Conservation (phyloP, 2,797 vertebrate genomes). For the Thaleichthys pacificus region DNA sequence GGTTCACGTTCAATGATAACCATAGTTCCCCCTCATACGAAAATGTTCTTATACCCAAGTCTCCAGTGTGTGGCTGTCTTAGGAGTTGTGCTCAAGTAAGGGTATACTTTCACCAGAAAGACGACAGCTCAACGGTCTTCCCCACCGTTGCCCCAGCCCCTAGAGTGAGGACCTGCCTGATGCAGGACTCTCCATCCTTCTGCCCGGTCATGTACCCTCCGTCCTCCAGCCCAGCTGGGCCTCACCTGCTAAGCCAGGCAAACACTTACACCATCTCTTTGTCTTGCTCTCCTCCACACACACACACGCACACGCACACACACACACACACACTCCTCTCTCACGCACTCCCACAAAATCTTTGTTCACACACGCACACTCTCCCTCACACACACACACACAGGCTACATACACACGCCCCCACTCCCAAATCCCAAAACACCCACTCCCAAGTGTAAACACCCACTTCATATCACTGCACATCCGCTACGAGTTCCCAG, state of each 20-base stretch:
- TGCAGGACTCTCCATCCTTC: slow-evolving; percentile 30
- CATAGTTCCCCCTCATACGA: too few relatives aligned
- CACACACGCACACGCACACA: too few relatives aligned
- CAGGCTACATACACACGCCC: too few relatives aligned
- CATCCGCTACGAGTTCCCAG: neutral
- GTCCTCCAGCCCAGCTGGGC: slow-evolving; percentile 22
- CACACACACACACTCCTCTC: too few relatives aligned
- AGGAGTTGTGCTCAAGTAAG: neutral
- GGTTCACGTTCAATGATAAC: too few relatives aligned
- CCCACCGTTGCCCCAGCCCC: neutral
- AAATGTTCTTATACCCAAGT: neutral
- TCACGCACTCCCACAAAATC: too few relatives aligned
- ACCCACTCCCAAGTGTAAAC: neutral
- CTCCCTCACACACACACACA: too few relatives aligned
- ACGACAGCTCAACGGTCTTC: slow-evolving; percentile 19
- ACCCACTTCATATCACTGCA: neutral
- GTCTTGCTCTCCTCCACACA: too few relatives aligned
- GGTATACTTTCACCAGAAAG: neutral
- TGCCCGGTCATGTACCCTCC: slow-evolving; percentile 6
- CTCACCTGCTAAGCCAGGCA: slow-evolving; percentile 14
- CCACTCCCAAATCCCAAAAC: too few relatives aligned
- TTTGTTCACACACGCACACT: too few relatives aligned
- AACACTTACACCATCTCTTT: too few relatives aligned
- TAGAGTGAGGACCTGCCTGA: slow-evolving; percentile 26
- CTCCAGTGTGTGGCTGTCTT: neutral